A percentile compares a stretch with the other conserved stretches of the same genome.
Conservation (phyloP, 2,888 invertebrate species). For the Drosophila borealis region DNA sequence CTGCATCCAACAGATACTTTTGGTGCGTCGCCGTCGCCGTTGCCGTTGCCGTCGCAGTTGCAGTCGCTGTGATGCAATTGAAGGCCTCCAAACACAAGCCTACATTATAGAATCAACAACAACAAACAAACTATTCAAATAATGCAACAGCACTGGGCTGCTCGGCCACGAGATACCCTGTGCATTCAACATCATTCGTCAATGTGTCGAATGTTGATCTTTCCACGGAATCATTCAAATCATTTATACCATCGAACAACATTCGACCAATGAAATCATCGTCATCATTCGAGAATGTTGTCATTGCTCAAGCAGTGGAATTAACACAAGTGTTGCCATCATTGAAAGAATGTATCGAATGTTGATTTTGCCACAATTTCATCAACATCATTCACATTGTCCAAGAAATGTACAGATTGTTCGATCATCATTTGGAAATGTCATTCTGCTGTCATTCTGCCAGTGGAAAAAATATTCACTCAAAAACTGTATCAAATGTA, state of each 20-base stretch:
- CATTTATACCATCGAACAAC: too few species aligned
- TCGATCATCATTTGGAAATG: neutral
- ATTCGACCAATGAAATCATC: too few species aligned
- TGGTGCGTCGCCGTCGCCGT: conserved; percentile 50
- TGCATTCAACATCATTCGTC: too few species aligned
- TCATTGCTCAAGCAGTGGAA: too few species aligned
- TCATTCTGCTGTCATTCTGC: too few species aligned
- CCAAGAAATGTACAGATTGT: too few species aligned
- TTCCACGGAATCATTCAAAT: too few species aligned
- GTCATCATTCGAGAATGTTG: too few species aligned
- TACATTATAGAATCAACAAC: conserved; percentile 60
- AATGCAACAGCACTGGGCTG: neutral
- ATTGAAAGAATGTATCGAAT: neutral
- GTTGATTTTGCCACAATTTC: neutral
- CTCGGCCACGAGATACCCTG: conserved; percentile 25
- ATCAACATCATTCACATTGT: neutral
- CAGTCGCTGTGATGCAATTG: conserved; percentile 56
- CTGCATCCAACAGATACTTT: conserved; percentile 46
- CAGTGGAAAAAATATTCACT: too few species aligned
- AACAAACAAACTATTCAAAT: conserved; percentile 32
- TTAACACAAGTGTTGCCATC: neutral
- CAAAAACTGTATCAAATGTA: too few species aligned
- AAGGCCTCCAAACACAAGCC: conserved; percentile 56
- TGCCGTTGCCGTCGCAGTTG: neutral
- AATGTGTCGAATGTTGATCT: too few species aligned